Evolutionary conservation across 2,113 vertebrate species (phyloP).

Genomic region (Myotis brandtii): DNA sequence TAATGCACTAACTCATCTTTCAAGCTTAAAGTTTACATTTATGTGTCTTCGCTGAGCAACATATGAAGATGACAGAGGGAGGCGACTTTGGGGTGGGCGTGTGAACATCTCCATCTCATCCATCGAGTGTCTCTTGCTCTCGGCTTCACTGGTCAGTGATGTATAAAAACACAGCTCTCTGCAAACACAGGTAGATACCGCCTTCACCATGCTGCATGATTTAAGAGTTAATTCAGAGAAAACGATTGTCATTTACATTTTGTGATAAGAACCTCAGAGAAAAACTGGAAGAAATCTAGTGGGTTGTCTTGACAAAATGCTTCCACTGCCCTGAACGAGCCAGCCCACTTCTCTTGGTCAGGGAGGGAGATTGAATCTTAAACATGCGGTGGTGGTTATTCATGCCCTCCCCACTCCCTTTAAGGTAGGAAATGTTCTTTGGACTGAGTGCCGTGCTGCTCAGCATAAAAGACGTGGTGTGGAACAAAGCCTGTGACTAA

Average conservation of each 20-base stretch:
- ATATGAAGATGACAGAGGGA: neutral
- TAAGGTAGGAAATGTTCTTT: slow-evolving; percentile 50
- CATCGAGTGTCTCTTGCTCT: neutral
- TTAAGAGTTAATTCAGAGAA: slow-evolving; percentile 2
- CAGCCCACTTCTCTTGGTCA: neutral
- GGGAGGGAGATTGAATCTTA: neutral
- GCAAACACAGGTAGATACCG: accelerated
- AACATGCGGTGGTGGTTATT: slow-evolving; percentile 9
- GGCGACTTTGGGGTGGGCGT: accelerated
- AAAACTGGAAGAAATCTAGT: neutral
- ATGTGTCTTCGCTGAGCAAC: neutral
- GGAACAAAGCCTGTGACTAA: slow-evolving; percentile 50
- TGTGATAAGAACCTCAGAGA: neutral
- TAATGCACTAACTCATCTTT: neutral
- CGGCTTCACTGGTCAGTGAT: neutral
- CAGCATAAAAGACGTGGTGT: neutral
- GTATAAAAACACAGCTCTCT: neutral
- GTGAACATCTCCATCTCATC: neutral
- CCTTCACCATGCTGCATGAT: neutral
- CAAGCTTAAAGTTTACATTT: slow-evolving; percentile 8
- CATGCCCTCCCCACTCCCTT: no score
- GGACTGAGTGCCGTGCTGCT: slow-evolving; percentile 15
- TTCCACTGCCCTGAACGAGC: neutral
- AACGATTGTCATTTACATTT: neutral
- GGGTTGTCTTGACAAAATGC: neutral